phyloP scores from a whole-genome alignment of 2,888 invertebrate species.

The Buathra laborator region DNA sequence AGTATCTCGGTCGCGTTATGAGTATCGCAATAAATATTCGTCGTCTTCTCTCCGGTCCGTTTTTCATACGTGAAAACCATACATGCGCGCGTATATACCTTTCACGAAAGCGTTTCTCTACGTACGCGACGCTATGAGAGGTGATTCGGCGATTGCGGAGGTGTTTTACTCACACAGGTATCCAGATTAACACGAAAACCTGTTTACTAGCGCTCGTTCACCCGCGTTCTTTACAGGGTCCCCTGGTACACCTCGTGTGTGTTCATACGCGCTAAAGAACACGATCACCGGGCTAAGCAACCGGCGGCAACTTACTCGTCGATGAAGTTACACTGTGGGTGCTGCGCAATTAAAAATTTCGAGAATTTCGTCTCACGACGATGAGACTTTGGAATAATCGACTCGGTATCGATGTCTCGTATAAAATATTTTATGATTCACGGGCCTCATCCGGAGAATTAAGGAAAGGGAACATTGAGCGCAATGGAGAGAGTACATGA shows the following conservation, averaged over 20 bases:
- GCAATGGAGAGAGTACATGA: conserved; percentile 33
- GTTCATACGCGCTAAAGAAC: conserved; percentile 37
- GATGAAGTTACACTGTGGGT: conserved; percentile 65
- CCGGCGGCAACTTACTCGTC: conserved; percentile 32
- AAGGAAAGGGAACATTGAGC: not conserved
- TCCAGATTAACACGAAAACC: conserved; percentile 65
- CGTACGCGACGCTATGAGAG: conserved; percentile 33
- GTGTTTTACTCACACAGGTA: conserved; percentile 58
- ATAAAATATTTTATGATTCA: conserved; percentile 22
- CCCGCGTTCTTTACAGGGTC: conserved; percentile 43
- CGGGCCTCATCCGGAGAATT: conserved; percentile 1
- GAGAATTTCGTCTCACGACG: conserved; percentile 27
- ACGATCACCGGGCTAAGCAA: conserved; percentile 48
- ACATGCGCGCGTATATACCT: conserved; percentile 21
- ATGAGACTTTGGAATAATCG: not conserved
- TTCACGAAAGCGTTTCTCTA: conserved; percentile 42
- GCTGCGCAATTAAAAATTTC: conserved; percentile 61
- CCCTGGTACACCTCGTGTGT: conserved; percentile 23
- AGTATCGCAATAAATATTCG: conserved; percentile 34
- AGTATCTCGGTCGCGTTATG: conserved; percentile 9
- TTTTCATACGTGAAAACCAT: conserved; percentile 14
- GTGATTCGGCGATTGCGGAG: conserved; percentile 51
- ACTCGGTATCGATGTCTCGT: not conserved
- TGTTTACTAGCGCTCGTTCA: conserved; percentile 67
- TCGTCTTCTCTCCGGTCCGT: conserved; percentile 7